Evolutionary conservation across 2,113 vertebrate species (phyloP), one percentile per base, ranked within the genome.

Genomic region (Strix aluco): DNA sequence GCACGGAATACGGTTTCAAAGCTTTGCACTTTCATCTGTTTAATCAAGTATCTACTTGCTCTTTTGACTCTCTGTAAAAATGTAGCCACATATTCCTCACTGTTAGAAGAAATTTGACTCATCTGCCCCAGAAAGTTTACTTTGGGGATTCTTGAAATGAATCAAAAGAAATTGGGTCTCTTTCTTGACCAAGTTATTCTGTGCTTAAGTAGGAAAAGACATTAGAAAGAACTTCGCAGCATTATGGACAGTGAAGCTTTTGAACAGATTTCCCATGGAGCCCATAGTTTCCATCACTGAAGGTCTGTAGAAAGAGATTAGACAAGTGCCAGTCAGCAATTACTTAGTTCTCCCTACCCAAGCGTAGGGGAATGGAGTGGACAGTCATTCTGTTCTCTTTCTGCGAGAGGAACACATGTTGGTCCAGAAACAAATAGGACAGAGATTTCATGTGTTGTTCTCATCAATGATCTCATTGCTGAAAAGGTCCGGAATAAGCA

Each of bases 391-490:
- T 92, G 67, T 58, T 94, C 82, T 66, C 42, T 55, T 90, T 81
- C 59, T 81, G 30, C 5, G 5, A 72, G 71, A 73, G 36, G 62
- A 95, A 46, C 55, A 55, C 6, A 25, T n/a, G 40, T 71, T 86
- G 0, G 0, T 47, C 77, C 91, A 95, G 91, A 66, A 95, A 82
- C 26, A 63, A 92, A 80, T 15, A 38, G 23, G 65, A 67, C 25
- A 74, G 77, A 86, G 22, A 44, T 57, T 94, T 96, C 78, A 65
- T 91, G 61, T 96, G 93, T 15, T 96, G 84, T 91, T 96, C 95
- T 96, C 93, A 91, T 96, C 86, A 95, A 67, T 97, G 96, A 97
- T 92, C 93, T 97, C 95, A 97, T 81, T 87, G 91, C 83, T 89
- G 47, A 92, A 94, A 81, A 81, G 83, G 57, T 84, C 72, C 44